Evolutionary conservation across 2,113 vertebrate genomes (phyloP).

Genomic region (Atlantisia rogersi): DNA sequence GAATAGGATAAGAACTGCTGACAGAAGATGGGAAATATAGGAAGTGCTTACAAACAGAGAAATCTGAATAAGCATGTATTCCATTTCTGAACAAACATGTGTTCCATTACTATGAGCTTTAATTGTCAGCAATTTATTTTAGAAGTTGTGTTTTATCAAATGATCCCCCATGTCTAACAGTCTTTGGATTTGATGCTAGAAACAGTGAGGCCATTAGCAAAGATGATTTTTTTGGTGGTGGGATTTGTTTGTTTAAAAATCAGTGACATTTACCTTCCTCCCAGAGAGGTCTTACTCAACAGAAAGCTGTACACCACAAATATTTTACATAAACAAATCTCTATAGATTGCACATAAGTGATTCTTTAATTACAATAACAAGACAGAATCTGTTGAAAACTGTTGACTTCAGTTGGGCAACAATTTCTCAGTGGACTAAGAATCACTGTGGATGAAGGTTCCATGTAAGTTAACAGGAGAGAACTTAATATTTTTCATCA

Average conservation of each 20-base stretch:
- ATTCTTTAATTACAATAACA: background rate
- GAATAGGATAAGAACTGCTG: background rate
- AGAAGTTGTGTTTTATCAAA: background rate
- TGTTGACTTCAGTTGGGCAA: background rate
- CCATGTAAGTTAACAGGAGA: background rate
- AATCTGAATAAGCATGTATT: background rate
- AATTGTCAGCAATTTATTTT: background rate
- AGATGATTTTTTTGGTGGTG: background rate
- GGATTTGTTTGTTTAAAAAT: background rate
- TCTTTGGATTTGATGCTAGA: background rate
- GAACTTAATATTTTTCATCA: background rate
- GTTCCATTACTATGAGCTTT: background rate
- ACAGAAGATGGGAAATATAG: background rate
- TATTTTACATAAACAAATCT: rapidly evolving
- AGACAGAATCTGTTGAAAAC: background rate
- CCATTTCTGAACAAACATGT: background rate
- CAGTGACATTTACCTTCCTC: background rate
- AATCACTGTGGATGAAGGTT: background rate
- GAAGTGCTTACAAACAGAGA: background rate
- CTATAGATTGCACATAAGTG: rapidly evolving
- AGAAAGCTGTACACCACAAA: background rate
- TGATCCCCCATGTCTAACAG: background rate
- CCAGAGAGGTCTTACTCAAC: background rate
- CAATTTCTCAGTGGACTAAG: background rate
- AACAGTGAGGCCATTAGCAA: background rate